Conservation (phyloP, 1,140 invertebrate genomes). For the Trachelipus rathkii region DNA sequence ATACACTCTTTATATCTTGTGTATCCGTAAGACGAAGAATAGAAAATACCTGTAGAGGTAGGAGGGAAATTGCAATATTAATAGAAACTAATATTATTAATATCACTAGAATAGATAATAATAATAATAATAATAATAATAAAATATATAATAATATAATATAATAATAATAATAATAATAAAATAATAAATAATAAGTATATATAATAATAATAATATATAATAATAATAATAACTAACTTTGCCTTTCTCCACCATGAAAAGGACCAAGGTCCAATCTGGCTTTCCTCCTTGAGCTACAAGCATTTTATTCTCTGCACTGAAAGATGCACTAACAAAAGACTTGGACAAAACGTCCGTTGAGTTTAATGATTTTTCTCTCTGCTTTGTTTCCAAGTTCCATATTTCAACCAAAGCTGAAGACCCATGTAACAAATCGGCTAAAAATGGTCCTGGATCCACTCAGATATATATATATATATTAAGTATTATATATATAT, state of each 20-base stretch:
- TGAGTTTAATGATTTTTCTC: constrained; percentile 33
- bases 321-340: constrained; percentile 39
- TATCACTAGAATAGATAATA: no score
- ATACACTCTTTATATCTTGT: constrained; percentile 34
- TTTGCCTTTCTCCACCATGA: constrained; percentile 43
- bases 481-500: constrained; percentile 10
- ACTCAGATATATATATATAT: not conserved
- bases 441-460: constrained; percentile 32
- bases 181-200: not conserved
- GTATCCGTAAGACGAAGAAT: constrained; percentile 40
- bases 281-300: constrained; percentile 40
- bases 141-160: no score
- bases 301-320: constrained; percentile 39
- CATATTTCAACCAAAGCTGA: constrained; percentile 33
- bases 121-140: no score
- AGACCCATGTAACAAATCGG: constrained; percentile 30
- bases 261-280: constrained; percentile 42
- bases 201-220: not conserved
- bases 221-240: constrained; percentile 18
- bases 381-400: constrained; percentile 30
- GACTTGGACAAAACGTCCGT: constrained; percentile 33
- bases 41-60: constrained; percentile 38
- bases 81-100: not conserved
- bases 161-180: not conserved
- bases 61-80: not conserved